Percentiles rank a stretch among this genome's conserved stretches.
Evolutionary conservation across 1,140 invertebrate genomes (phyloP).

Genomic region (Berghia stephanieae): DNA sequence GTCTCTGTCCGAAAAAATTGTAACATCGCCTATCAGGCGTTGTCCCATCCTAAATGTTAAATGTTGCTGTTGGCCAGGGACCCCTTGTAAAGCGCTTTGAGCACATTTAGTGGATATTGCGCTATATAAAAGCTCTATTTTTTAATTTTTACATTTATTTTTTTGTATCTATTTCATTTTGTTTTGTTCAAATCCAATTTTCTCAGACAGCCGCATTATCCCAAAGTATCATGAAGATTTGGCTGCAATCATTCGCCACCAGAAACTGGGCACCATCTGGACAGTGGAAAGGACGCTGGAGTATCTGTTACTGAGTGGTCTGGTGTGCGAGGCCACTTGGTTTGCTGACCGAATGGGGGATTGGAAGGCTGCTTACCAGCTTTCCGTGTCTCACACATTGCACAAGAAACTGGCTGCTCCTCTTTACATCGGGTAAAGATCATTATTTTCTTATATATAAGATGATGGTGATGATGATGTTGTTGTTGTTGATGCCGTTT

Average conservation of each 20-base stretch:
- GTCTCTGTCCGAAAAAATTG: no score
- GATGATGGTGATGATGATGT: no score
- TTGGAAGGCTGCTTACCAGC: constrained; percentile 62
- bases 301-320: constrained; percentile 61
- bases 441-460: neutral
- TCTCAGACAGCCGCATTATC: constrained; percentile 58
- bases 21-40: no score
- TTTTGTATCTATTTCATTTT: no score
- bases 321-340: constrained; percentile 62
- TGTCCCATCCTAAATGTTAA: no score
- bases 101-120: no score
- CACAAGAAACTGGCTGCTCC: constrained; percentile 45
- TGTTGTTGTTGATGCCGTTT: no score
- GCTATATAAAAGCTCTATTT: no score
- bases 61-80: no score
- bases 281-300: constrained; percentile 59
- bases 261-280: constrained; percentile 54
- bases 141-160: no score
- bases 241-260: constrained; percentile 43
- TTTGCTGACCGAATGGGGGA: constrained; percentile 64
- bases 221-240: constrained; percentile 59
- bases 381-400: constrained; percentile 52
- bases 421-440: constrained; percentile 51
- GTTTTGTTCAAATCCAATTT: neutral
- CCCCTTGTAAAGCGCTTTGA: no score